A percentile compares a stretch with the other conserved stretches of the same genome.
phyloP scores from a whole-genome alignment of 2,797 vertebrate species.

The Silurus aristotelis region DNA sequence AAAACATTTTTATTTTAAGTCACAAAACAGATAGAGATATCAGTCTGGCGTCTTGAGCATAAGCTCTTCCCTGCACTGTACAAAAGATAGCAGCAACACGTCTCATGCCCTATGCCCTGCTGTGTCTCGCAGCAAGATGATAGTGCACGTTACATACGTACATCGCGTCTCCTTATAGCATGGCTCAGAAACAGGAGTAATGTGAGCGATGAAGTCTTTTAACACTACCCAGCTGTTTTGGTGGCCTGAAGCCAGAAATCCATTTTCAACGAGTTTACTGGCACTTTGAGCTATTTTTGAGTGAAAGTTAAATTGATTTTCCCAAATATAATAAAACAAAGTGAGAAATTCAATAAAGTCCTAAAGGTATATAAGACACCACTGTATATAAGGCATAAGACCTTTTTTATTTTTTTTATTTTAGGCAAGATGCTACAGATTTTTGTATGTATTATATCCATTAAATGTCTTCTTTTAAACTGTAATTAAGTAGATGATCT shows the following conservation, averaged over 20 bases:
- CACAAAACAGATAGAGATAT: neutral
- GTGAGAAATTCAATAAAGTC: neutral
- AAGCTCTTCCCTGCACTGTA: constrained; percentile 8
- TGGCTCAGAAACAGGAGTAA: neutral
- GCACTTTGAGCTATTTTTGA: constrained; percentile 26
- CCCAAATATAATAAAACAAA: neutral
- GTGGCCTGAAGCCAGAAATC: constrained; percentile 9
- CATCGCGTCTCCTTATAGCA: neutral
- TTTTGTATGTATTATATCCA: neutral
- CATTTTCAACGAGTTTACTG: constrained; percentile 14
- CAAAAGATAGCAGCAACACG: constrained; percentile 38
- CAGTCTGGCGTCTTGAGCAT: neutral
- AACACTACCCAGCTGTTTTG: constrained; percentile 17
- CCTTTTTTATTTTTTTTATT: neutral
- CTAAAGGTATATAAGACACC: neutral
- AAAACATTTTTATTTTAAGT: neutral
- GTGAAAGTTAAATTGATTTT: constrained; percentile 5
- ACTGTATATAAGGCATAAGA: neutral
- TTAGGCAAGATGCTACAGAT: neutral
- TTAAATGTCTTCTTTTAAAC: neutral
- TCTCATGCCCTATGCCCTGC: constrained; percentile 55
- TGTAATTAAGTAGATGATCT: neutral
- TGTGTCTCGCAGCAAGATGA: constrained; percentile 35
- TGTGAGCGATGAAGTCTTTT: neutral
- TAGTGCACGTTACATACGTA: constrained; percentile 2